Conservation (phyloP, 2,888 invertebrate genomes). For the Melipona bicolor region DNA sequence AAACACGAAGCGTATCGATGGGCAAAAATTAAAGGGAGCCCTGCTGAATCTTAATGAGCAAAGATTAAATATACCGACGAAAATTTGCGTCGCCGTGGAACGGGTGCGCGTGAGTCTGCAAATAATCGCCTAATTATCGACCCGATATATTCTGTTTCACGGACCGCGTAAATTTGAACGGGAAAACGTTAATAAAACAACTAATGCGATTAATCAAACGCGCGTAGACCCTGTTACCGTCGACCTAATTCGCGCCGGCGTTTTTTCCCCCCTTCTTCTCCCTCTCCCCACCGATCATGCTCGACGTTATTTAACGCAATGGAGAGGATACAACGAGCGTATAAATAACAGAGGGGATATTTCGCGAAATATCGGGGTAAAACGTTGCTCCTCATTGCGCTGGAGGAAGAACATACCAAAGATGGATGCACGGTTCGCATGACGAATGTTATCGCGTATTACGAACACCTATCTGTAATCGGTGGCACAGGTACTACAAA, state of each 20-base stretch:
- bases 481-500: slow-evolving; percentile 37
- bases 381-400: slow-evolving; percentile 17
- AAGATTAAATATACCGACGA: slow-evolving; percentile 21
- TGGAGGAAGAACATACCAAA: slow-evolving; percentile 3
- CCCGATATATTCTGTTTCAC: slow-evolving; percentile 38
- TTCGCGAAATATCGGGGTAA: slow-evolving; percentile 26
- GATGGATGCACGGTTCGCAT: slow-evolving; percentile 17
- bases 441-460: slow-evolving; percentile 12
- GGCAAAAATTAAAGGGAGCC: slow-evolving; percentile 17
- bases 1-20: neutral
- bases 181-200: slow-evolving; percentile 36
- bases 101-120: slow-evolving; percentile 25
- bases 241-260: slow-evolving; percentile 14
- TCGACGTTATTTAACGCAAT: slow-evolving; percentile 19
- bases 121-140: slow-evolving; percentile 48
- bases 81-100: neutral
- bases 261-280: too few relatives aligned
- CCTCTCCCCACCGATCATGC: slow-evolving; percentile 4
- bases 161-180: slow-evolving; percentile 20
- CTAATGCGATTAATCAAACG: slow-evolving; percentile 26
- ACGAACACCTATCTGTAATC: slow-evolving; percentile 29
- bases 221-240: neutral
- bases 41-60: slow-evolving; percentile 25
- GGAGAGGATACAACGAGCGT: neutral
- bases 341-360: slow-evolving; percentile 24